A percentile compares a stretch with the other conserved stretches of the same genome.
phyloP scores from a whole-genome alignment of 2,797 vertebrate species.

The Pseudochaenichthys georgianus region DNA sequence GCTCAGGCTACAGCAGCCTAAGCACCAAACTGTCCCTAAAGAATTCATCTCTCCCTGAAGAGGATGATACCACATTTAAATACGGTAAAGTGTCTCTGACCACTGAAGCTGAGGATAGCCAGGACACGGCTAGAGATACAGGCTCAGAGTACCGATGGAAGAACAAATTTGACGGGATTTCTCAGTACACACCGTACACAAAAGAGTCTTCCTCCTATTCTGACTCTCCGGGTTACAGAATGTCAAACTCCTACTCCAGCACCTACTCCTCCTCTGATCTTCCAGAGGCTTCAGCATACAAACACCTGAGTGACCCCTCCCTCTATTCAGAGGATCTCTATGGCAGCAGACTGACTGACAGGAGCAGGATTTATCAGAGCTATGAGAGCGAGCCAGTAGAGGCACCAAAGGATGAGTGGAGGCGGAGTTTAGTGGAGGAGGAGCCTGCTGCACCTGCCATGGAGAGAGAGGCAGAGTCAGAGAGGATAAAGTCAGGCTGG shows the following conservation, averaged over 20 bases:
- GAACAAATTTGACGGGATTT: constrained; percentile 60
- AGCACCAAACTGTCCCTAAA: constrained; percentile 80
- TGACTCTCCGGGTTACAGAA: constrained; percentile 31
- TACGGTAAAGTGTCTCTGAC: constrained; percentile 86
- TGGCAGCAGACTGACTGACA: constrained; percentile 54
- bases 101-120: background rate
- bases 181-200: constrained; percentile 20
- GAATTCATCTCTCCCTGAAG: background rate
- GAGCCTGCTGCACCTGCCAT: constrained; percentile 67
- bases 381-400: constrained; percentile 39
- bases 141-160: constrained; percentile 51
- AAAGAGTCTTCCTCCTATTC: constrained; percentile 13
- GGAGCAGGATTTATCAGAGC: constrained; percentile 59
- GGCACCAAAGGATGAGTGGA: constrained; percentile 22
- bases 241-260: constrained; percentile 19
- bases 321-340: constrained; percentile 37
- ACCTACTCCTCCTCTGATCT: constrained; percentile 33
- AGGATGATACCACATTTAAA: constrained; percentile 71
- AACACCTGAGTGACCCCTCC: constrained; percentile 8
- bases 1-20: constrained; percentile 64
- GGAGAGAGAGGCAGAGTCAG: constrained; percentile 48
- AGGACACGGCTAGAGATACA: background rate
- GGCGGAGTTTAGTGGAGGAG: constrained; percentile 50
- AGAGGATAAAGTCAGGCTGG: constrained; percentile 50
- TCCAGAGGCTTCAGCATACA: constrained; percentile 40